Percentiles rank a stretch among this genome's conserved stretches.
Conservation (phyloP, 2,888 invertebrate genomes). For the Clostera curtula region DNA sequence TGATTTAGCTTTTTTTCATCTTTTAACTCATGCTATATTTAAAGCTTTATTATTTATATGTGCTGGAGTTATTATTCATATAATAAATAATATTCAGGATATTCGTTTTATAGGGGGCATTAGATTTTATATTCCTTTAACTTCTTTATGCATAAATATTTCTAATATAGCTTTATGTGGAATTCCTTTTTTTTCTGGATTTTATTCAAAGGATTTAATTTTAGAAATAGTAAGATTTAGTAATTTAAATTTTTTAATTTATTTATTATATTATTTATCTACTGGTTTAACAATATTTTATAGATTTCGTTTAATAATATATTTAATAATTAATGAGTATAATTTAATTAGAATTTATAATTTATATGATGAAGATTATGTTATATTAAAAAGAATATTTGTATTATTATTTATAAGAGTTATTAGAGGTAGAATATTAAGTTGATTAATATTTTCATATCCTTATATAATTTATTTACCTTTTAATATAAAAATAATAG, state of each 20-base stretch:
- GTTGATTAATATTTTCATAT: conserved; percentile 70
- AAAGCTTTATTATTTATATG: conserved; percentile 84
- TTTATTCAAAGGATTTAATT: conserved; percentile 80
- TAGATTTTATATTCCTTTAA: conserved; percentile 64
- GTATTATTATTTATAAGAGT: conserved; percentile 67
- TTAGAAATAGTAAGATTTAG: conserved; percentile 71
- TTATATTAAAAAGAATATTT: conserved; percentile 65
- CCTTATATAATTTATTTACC: conserved; percentile 72
- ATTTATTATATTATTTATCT: conserved; percentile 72
- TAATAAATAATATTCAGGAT: conserved; percentile 78
- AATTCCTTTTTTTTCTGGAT: conserved; percentile 77
- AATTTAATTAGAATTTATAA: conserved; percentile 63
- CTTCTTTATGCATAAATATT: conserved; percentile 71
- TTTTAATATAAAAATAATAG: conserved; percentile 66
- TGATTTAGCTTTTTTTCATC: conserved; percentile 80
- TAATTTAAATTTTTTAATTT: conserved; percentile 70
- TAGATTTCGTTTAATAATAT: conserved; percentile 73
- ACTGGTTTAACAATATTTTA: conserved; percentile 75
- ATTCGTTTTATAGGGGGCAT: conserved; percentile 77
- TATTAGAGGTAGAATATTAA: conserved; percentile 70
- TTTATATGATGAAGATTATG: conserved; percentile 63
- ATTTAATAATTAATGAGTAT: conserved; percentile 63
- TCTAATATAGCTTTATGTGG: conserved; percentile 78
- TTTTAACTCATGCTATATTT: conserved; percentile 84
- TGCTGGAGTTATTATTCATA: conserved; percentile 81